Evolutionary conservation across 2,113 vertebrate genomes (phyloP), one percentile per base, ranked within the genome.

Genomic region (Dipodomys ordii): DNA sequence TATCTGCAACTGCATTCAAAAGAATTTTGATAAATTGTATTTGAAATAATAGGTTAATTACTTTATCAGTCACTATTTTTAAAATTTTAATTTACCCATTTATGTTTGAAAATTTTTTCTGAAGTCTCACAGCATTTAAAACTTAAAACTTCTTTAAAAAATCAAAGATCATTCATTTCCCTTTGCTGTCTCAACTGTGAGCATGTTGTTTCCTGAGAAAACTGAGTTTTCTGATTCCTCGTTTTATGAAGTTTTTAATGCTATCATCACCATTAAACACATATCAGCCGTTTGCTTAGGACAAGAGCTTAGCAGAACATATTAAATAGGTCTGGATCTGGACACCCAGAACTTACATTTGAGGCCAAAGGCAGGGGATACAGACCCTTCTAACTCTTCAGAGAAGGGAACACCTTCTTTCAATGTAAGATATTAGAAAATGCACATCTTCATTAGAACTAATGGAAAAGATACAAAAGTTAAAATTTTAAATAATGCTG

Each of bases 141-240:
- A 67, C 88, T 84, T 76, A 53, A 65, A 93, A 91, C 39, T 74
- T 76, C 18, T 81, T 91, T 81, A 74, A 92, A 81, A 69, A 46
- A 5, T 57, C 39, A 39, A 88, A 90, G 83, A 67, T 32, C 4
- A 62, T 62, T 90, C 73, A 46, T 62, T 90, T 82, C 15, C 13
- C 12, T 62, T 62, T 62, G 11, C 60, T 16, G 11, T 62, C 16
- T 87, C 60, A 88, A 22, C 69, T 73, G 27, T 64, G 20, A 7
- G 60, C 60, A 62, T 12, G 16, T 92, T 80, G 18, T 86, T 84
- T 77, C 12, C 62, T 71, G 62, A 64, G 81, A 67, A 87, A 77
- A 13, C 82, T 0, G 57, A 78, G 60, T 60, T 83, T 87, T 87
- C 13, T 83, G 13, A 80, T n/a, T 74, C 22, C 13, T 44, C 15